Evolutionary conservation across 1,140 invertebrate genomes (phyloP).

Genomic region (Pteromalus puparum): DNA sequence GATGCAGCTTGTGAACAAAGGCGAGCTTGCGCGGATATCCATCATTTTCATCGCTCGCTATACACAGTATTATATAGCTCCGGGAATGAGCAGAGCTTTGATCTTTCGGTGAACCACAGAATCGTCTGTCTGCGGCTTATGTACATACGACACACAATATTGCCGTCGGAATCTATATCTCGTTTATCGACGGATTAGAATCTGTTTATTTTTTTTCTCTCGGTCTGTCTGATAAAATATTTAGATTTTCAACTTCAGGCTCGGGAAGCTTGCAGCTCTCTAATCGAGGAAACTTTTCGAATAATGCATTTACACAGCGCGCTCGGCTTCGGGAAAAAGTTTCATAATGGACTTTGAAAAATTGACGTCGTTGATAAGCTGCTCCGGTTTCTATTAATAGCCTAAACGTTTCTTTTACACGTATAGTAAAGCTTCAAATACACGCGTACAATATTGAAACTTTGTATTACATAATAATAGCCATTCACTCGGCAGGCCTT

Average conservation of each 20-base stretch:
- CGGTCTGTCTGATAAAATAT: too few relatives aligned
- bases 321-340: not conserved
- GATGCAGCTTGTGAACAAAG: not conserved
- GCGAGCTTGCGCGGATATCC: constrained; percentile 10
- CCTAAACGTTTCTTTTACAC: not conserved
- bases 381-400: not conserved
- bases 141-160: not conserved
- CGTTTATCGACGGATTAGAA: too few relatives aligned
- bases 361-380: not conserved
- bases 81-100: not conserved
- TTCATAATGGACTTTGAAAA: constrained; percentile 26
- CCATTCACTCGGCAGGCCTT: too few relatives aligned
- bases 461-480: not conserved
- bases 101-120: not conserved
- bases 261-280: not conserved
- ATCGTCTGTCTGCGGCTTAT: not conserved
- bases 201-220: too few relatives aligned
- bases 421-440: too few relatives aligned
- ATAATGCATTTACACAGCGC: constrained; percentile 16
- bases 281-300: constrained; percentile 24
- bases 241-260: too few relatives aligned
- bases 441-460: too few relatives aligned
- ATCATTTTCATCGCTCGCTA: not conserved
- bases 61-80: not conserved
- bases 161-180: too few relatives aligned